Percentiles rank a stretch among this genome's conserved stretches.
These are phyloP conservation scores for Dermolepida albohirtum DNA, from an alignment of 2,888 invertebrate species.

Conservation along the genomic window DNA sequence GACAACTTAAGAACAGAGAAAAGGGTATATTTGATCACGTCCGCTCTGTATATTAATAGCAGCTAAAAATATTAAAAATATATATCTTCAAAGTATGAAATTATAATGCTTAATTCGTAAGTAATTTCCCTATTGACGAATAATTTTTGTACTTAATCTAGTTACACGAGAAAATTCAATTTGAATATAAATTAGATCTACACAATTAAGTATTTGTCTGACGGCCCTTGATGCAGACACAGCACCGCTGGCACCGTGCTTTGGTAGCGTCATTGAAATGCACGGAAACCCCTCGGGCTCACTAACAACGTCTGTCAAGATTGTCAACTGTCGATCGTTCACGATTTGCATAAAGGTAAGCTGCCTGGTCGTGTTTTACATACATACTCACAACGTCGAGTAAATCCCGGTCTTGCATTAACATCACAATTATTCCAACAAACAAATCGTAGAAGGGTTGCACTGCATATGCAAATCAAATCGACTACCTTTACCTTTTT, in stretches of 20 bases:
- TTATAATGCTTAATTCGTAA: too few species aligned
- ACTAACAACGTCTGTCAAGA: slow-evolving; percentile 53
- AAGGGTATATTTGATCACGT: too few species aligned
- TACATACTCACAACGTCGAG: slow-evolving; percentile 46
- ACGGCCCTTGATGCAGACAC: slow-evolving; percentile 33
- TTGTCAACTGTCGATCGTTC: slow-evolving; percentile 52
- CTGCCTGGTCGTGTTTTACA: slow-evolving; percentile 49
- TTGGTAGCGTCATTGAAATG: slow-evolving; percentile 37
- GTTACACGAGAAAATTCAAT: slow-evolving; percentile 24
- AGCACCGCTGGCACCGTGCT: slow-evolving; percentile 29
- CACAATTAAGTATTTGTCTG: slow-evolving; percentile 26
- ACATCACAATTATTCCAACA: slow-evolving; percentile 60
- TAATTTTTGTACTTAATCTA: slow-evolving; percentile 24
- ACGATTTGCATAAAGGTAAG: slow-evolving; percentile 57
- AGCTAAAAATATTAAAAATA: too few species aligned
- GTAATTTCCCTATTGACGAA: slow-evolving; percentile 9
- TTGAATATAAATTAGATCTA: slow-evolving; percentile 21
- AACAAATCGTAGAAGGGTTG: slow-evolving; percentile 56
- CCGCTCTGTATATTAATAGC: too few species aligned
- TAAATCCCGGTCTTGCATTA: slow-evolving; percentile 54
- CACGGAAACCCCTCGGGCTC: slow-evolving; percentile 47
- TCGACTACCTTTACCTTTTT: slow-evolving; percentile 44
- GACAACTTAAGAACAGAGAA: too few species aligned
- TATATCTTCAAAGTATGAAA: too few species aligned
- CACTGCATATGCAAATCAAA: slow-evolving; percentile 54